Conservation (phyloP, 2,888 invertebrate genomes). For the Orthosia gothica region DNA sequence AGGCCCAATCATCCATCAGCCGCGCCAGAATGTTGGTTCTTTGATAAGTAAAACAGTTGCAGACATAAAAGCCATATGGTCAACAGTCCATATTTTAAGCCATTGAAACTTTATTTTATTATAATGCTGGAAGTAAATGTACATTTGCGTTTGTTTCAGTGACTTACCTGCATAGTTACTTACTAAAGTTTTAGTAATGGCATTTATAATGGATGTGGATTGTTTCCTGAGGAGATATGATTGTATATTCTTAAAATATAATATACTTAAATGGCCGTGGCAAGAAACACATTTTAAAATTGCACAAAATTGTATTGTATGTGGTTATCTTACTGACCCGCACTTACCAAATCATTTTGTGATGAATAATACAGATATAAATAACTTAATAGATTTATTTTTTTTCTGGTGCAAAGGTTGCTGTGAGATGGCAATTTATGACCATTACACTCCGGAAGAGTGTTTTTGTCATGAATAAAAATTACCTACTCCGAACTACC, state of each 20-base stretch:
- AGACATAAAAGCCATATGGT: background rate
- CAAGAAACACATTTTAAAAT: slow-evolving; percentile 11
- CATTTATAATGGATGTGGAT: no score
- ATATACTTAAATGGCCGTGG: slow-evolving; percentile 6
- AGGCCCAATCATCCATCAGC: no score
- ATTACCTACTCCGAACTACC: no score
- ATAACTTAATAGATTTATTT: no score
- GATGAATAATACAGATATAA: no score
- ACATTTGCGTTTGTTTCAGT: slow-evolving; percentile 8
- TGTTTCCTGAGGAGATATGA: background rate
- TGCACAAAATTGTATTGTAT: slow-evolving; percentile 6
- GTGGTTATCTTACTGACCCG: slow-evolving; percentile 8
- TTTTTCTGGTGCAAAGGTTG: slow-evolving; percentile 2
- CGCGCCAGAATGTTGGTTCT: no score
- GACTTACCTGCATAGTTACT: slow-evolving; percentile 1
- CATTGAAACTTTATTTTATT: background rate
- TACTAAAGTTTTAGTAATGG: no score
- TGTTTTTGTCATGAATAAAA: slow-evolving; percentile 1
- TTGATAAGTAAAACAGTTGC: no score
- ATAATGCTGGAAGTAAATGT: slow-evolving; percentile 2
- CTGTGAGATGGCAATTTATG: slow-evolving; percentile 6
- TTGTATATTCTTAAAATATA: slow-evolving; percentile 4
- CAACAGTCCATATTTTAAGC: no score
- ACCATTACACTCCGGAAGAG: slow-evolving; percentile 8
- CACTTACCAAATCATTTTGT: slow-evolving; percentile 7